A percentile compares a stretch with the other conserved stretches of the same genome.
Evolutionary conservation across 2,113 vertebrate genomes (phyloP).

Genomic region (Gallinago undulata): DNA sequence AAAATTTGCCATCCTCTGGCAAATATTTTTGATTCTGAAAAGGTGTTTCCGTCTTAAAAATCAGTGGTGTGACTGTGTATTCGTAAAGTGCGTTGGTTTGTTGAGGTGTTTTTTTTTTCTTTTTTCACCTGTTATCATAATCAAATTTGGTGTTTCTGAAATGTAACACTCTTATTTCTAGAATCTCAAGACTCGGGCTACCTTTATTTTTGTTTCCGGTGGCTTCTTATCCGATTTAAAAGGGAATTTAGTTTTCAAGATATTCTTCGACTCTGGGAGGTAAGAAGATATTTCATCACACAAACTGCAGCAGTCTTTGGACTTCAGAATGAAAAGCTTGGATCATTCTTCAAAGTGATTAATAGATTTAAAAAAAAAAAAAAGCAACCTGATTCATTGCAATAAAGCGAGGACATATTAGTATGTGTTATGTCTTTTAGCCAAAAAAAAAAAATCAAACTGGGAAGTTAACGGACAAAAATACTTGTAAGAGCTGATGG

Average conservation of each 20-base stretch:
- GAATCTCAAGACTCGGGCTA: slow-evolving; percentile 97
- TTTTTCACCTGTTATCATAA: neutral
- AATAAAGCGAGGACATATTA: neutral
- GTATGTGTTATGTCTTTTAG: neutral
- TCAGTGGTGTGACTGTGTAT: neutral
- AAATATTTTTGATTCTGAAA: neutral
- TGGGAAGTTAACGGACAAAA: neutral
- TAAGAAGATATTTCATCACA: slow-evolving; percentile 65
- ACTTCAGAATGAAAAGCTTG: neutral
- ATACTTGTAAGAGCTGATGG: neutral
- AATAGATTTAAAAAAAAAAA: neutral
- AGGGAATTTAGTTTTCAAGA: slow-evolving; percentile 96
- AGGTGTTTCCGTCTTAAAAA: neutral
- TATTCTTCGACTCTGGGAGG: slow-evolving; percentile 97
- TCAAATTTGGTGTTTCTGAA: neutral
- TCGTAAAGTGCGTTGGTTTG: neutral
- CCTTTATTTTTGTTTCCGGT: slow-evolving; percentile 98
- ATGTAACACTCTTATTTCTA: slow-evolving; percentile 58
- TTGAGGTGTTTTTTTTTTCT: neutral
- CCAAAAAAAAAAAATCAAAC: neutral
- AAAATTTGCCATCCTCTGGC: neutral
- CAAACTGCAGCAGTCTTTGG: neutral
- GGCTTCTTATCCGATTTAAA: slow-evolving; percentile 97
- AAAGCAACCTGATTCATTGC: neutral
- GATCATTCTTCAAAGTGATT: neutral